Base-by-base conservation (phyloP, 2,797 vertebrate genomes). In the Poecile montanus region DNA sequence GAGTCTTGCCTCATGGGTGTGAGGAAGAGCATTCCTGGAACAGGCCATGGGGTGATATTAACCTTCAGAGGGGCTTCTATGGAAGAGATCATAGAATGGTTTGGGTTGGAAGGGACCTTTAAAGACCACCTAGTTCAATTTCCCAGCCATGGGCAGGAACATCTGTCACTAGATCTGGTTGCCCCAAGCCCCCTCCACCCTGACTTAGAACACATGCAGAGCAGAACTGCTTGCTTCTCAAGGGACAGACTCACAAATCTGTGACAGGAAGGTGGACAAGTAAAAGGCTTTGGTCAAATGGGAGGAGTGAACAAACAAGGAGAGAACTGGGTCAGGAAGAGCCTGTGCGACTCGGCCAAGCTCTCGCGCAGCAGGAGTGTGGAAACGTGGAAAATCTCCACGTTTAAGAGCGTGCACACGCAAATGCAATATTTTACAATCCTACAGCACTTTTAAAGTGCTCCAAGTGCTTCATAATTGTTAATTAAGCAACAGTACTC, bases 311-410 rank as follows among this genome's bases (percentile, higher is more conserved):
- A 34, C 57, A 75, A 86, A 88, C 25, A 42, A 30, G 62, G 30
- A 62, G 48, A 72, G 44, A 81, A 68, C 2, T 2, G 1, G 58
- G 51, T 54, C 66, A 87, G 18, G 38, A 57, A 74, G 83, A 85
- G 70, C 50, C 73, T 67, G 25, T 4, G 3, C 4, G 11, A 89
- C 38, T 78, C 82, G 65, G 63, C 27, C 71, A 74, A 81, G 42
- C 0, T 0, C 34, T 38, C 18, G 0, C 1, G 0, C 73, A 70
- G 56, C 67, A 30, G 34, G 34, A 91, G 51, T 2, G 0, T 40
- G n/a, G 60, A 76, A 63, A 63, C 10, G 30, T 78, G 82, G 79
- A 88, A 90, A 90, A 70, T 44, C 85, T 82, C 63, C 62, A 17
- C 0, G 0, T 66, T 88, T 23, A 73, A 53, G 32, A 86, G 56